Evolutionary conservation across 2,888 invertebrate genomes (phyloP), one percentile per base, ranked within the genome.

Genomic region (Blastobasis lacticolella): DNA sequence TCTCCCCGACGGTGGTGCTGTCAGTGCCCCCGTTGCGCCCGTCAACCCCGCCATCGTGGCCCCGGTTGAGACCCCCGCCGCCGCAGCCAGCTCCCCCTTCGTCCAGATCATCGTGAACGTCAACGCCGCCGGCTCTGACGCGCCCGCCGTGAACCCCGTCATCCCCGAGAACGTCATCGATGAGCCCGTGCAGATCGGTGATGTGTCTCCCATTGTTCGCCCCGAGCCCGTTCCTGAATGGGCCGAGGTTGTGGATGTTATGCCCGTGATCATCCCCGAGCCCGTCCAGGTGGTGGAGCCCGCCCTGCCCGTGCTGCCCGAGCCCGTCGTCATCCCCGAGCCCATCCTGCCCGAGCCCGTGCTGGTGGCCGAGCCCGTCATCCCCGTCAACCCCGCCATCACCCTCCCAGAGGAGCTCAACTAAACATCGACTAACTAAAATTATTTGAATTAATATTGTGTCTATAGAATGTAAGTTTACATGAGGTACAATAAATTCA

Each of bases 291-390:
- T 60, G 7, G 61, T 42, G 9, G 51, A 48, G 6, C 56, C 54
- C 23, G 54, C 55, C 48, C 42, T n/a, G 42, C 42, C 42, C 8
- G 42, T 42, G 42, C 41, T 8, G 38, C 49, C 53, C n/a, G 51
- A 56, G 5, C 36, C 51, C 7, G 49, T 49, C 0, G 50, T 55
- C 23, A 1, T 23, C 23, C 23, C 23, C 40, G 55, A 54, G 7
- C 50, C 57, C 45, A 48, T 56, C 36, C 41, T 40, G 23, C 50
- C 41, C 6, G 54, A 64, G 60, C 58, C 58, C 60, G 54, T 62
- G 62, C 40, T 64, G 45, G 45, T 67, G n/a, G 5, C 64, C 64
- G 49, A 70, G 64, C 38, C 23, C 45, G 23, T 40, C 38, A 6
- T 40, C 7, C 48, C 56, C 23, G 44, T 5, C 38, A 23, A 38